phyloP scores from a whole-genome alignment of 2,797 vertebrate species.

The Etheostoma nigrum region DNA sequence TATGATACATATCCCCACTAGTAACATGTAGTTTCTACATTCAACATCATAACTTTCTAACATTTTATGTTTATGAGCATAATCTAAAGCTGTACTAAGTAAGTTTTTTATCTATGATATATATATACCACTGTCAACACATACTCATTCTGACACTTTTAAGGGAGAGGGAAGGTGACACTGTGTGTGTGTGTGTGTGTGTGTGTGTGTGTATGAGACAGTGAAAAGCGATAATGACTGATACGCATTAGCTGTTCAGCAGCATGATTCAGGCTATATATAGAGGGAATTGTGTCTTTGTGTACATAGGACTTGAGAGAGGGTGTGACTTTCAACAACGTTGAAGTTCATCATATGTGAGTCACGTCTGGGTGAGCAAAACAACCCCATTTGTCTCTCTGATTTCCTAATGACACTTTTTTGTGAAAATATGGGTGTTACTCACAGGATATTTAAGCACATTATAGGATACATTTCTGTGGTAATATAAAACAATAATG shows the following conservation, averaged over 20 bases:
- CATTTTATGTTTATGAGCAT: background rate
- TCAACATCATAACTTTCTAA: no score
- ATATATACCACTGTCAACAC: background rate
- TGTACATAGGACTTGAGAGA: conserved; percentile 38
- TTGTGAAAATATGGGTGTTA: conserved; percentile 29
- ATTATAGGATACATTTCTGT: conserved; percentile 1
- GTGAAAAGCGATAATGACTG: conserved; percentile 56
- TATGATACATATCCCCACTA: no score
- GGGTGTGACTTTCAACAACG: conserved; percentile 59
- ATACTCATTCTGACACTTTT: conserved; percentile 4
- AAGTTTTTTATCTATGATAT: background rate
- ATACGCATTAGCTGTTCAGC: conserved; percentile 50
- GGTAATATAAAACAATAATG: background rate
- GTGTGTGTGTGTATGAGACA: conserved; percentile 27
- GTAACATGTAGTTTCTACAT: no score
- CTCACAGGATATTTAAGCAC: conserved; percentile 1
- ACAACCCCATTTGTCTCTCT: conserved; percentile 43
- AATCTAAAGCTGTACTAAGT: background rate
- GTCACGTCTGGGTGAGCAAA: conserved; percentile 28
- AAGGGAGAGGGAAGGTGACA: conserved; percentile 29
- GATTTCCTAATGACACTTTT: conserved; percentile 26
- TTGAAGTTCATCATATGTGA: conserved; percentile 50
- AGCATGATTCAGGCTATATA: conserved; percentile 58
- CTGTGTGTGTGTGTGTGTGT: conserved; percentile 11
- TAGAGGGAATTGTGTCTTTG: conserved; percentile 58